phyloP scores from a whole-genome alignment of 2,797 vertebrate species.

The Tapera naevia region DNA sequence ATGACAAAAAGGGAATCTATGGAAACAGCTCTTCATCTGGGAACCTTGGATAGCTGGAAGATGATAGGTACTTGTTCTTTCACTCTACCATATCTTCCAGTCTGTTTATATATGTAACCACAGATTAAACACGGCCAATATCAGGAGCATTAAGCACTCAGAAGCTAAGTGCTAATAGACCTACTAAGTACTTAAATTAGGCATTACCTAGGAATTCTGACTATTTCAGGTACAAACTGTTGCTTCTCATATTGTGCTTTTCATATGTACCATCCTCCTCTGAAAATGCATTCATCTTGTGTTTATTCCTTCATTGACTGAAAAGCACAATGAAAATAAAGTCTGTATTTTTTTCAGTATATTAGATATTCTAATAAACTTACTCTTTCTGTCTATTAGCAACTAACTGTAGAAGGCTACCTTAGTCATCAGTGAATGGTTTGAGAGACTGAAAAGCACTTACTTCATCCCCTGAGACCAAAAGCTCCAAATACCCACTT shows the following conservation, averaged over 20 bases:
- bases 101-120: background rate
- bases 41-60: background rate
- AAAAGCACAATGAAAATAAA: background rate
- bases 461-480: background rate
- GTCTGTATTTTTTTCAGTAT: background rate
- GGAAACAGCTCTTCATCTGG: background rate
- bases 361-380: background rate
- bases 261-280: background rate
- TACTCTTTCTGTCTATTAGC: background rate
- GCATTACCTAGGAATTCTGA: background rate
- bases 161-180: background rate
- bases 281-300: background rate
- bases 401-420: background rate
- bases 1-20: accelerated
- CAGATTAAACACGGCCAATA: background rate
- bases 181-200: background rate
- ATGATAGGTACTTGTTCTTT: background rate
- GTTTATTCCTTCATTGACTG: background rate
- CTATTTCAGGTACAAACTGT: background rate
- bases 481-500: slow-evolving; percentile 18
- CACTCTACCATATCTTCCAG: background rate
- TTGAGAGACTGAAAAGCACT: slow-evolving; percentile 27
- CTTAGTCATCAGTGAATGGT: background rate
- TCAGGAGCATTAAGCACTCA: background rate
- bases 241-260: background rate